phyloP scores from a whole-genome alignment of 1,140 invertebrate species.

The Hydropsyche tenuis region DNA sequence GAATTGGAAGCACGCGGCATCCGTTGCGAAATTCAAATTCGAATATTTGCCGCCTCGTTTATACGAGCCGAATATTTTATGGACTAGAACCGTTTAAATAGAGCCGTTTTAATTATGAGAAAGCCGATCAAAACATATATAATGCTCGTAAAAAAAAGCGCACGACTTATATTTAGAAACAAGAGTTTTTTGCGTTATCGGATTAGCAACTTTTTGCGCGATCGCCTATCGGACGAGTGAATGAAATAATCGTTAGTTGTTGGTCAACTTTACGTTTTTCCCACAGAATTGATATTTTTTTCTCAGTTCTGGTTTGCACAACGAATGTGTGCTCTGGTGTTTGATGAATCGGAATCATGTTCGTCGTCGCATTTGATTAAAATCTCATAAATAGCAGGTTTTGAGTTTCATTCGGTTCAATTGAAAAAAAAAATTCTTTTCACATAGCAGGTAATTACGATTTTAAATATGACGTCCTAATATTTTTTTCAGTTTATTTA shows the following conservation, averaged over 20 bases:
- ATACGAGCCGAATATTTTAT: not conserved
- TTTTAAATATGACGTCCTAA: not conserved
- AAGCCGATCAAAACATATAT: not conserved
- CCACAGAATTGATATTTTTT: constrained; percentile 43
- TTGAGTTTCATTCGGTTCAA: not conserved
- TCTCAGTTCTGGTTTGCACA: constrained; percentile 16
- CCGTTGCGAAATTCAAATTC: constrained; percentile 3
- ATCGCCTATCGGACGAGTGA: not conserved
- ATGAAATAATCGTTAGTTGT: constrained; percentile 29
- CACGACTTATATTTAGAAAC: not conserved
- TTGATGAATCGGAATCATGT: constrained; percentile 28
- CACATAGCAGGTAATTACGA: not conserved
- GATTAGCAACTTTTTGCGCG: constrained; percentile 2
- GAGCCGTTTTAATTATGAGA: not conserved
- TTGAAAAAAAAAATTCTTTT: constrained; percentile 23
- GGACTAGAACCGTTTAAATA: not conserved
- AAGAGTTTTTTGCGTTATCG: not conserved
- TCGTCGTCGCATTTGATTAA: constrained; percentile 4
- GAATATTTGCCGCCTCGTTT: too few relatives aligned
- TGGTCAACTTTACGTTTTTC: constrained; percentile 35
- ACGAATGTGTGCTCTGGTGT: not conserved
- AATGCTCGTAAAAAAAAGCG: not conserved
- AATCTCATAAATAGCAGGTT: too few relatives aligned
- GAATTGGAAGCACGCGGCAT: not conserved
- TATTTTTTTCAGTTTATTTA: not conserved